Evolutionary conservation across 2,113 vertebrate species (phyloP).

Genomic region (Perccottus glenii): DNA sequence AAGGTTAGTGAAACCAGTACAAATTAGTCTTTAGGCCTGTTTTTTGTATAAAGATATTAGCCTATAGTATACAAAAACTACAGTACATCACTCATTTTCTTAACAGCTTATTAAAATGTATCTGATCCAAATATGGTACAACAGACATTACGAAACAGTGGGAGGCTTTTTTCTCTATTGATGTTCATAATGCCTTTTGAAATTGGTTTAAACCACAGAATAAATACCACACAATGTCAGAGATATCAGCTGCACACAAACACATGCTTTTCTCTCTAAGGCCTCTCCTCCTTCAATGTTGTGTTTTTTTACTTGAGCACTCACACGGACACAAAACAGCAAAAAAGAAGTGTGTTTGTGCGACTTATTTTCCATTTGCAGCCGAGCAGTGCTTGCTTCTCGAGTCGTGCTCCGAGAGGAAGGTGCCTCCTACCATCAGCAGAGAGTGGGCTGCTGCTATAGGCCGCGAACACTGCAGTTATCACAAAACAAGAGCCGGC

Average conservation of each 20-base stretch:
- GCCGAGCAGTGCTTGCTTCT: conserved; percentile 32
- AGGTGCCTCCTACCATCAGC: conserved; percentile 38
- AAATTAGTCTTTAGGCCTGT: no score
- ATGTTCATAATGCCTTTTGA: background rate
- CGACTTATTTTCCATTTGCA: conserved; percentile 50
- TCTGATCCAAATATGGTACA: background rate
- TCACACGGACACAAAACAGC: background rate
- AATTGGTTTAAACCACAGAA: background rate
- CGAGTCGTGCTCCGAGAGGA: conserved; percentile 29
- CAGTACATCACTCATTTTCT: background rate
- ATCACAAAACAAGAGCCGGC: conserved; percentile 47
- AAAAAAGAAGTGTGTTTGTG: conserved; percentile 20
- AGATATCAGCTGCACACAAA: background rate
- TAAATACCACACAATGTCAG: background rate
- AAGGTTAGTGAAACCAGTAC: no score
- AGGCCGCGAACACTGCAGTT: conserved; percentile 32
- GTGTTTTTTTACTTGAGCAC: background rate
- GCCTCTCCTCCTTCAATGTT: no score
- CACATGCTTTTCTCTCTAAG: background rate
- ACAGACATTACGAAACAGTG: background rate
- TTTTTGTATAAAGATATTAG: no score
- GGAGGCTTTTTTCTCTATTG: background rate
- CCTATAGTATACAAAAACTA: no score
- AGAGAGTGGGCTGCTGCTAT: conserved; percentile 55
- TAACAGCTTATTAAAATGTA: background rate